phyloP scores from a whole-genome alignment of 2,113 vertebrate species.

The Saccopteryx bilineata region DNA sequence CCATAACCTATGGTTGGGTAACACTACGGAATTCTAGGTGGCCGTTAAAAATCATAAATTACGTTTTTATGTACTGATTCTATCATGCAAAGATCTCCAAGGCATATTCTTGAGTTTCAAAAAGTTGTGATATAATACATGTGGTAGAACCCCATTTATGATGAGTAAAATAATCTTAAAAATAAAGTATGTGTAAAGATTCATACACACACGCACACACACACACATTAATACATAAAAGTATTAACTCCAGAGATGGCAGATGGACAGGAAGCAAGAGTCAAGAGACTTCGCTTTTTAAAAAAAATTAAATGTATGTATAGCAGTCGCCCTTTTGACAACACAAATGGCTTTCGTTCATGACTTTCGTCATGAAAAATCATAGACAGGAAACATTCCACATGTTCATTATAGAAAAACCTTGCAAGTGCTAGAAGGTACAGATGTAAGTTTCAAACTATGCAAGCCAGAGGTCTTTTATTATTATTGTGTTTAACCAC shows the following conservation, averaged over 20 bases:
- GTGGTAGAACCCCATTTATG: not conserved
- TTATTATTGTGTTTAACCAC: not conserved
- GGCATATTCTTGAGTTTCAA: not conserved
- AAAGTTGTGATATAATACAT: not conserved
- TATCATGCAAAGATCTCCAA: not conserved
- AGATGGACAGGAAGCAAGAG: not conserved
- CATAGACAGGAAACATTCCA: not conserved
- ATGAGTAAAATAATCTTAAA: not conserved
- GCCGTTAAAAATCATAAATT: not conserved
- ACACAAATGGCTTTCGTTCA: slow-evolving; percentile 15
- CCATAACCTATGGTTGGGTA: not conserved
- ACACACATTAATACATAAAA: not conserved
- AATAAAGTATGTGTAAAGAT: not conserved
- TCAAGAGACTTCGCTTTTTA: not conserved
- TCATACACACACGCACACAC: too few relatives aligned
- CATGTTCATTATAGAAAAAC: slow-evolving; percentile 37
- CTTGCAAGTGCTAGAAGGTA: not conserved
- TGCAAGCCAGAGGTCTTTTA: not conserved
- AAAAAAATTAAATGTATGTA: not conserved
- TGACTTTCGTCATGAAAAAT: slow-evolving; percentile 41
- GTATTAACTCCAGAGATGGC: not conserved
- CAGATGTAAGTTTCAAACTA: not conserved
- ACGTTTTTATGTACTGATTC: not conserved
- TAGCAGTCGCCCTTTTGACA: not conserved
- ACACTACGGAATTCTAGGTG: not conserved